Evolutionary conservation across 2,113 vertebrate genomes (phyloP).

Genomic region (Promerops cafer): DNA sequence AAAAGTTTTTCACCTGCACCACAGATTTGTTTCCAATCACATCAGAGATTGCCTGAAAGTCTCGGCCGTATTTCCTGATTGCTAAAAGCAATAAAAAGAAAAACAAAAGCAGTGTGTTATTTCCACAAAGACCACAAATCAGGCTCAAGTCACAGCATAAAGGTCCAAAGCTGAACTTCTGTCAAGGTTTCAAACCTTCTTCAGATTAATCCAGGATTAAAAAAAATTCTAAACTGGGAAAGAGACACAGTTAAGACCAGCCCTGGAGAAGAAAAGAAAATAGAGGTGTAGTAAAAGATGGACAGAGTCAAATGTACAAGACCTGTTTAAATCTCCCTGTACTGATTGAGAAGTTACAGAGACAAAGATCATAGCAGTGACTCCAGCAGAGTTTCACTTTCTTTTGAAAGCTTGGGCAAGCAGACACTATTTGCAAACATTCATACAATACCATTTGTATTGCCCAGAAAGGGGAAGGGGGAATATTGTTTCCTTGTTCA

Average conservation of each 20-base stretch:
- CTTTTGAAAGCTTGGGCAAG: not conserved
- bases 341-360: not conserved
- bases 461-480: not conserved
- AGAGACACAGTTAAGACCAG: not conserved
- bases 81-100: constrained; percentile 68
- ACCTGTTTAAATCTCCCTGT: not conserved
- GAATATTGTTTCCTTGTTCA: not conserved
- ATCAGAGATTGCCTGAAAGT: constrained; percentile 96
- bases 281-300: not conserved
- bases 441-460: not conserved
- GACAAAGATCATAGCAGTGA: not conserved
- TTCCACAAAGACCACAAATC: not conserved
- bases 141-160: not conserved
- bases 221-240: not conserved
- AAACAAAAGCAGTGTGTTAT: not conserved
- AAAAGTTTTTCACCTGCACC: constrained; percentile 97
- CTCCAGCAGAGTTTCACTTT: not conserved
- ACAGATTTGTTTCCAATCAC: constrained; percentile 98
- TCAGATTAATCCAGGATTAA: not conserved
- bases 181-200: not conserved
- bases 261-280: not conserved
- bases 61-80: constrained; percentile 93
- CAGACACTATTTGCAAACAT: not conserved
- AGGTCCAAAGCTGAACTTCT: not conserved
- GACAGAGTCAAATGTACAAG: not conserved